Evolutionary conservation across 1,140 invertebrate genomes (phyloP), one percentile per base, ranked within the genome.

Genomic region (Pseudobourletiella spinata): DNA sequence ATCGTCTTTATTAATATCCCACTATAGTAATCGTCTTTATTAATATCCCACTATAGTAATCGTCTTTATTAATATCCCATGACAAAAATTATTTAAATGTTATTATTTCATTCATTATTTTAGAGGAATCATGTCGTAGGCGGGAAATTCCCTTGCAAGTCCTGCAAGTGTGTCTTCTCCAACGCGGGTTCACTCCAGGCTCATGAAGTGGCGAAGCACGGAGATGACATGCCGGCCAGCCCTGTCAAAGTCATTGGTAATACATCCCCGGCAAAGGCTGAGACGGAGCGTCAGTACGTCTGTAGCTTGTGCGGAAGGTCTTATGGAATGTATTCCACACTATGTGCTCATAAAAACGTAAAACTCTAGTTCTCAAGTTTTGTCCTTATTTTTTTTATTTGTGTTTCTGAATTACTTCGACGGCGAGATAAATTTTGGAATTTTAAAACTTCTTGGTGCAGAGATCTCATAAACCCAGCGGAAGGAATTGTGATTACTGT

Each of bases 81-180:
- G n/a, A n/a, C n/a, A n/a, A n/a, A n/a, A n/a, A n/a, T n/a, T n/a
- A n/a, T n/a, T n/a, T n/a, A n/a, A n/a, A n/a, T n/a, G n/a, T n/a
- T n/a, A 11, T 39, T 39, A 39, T 39, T 39, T 39, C 8, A 39
- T 39, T n/a, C 8, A 39, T 39, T 39, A 39, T 39, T 39, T n/a
- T 39, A 32, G 29, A 29, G 29, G 39, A 32, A 55, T 55, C 52
- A 55, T 55, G 52, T 55, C 14, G 16, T 39, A n/a, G 28, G 52
- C 20, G 29, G 29, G 6, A 28, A 25, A 30, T 54, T 54, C 20
- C 50, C 50, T 18, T 55, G 52, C 22, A 3, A 3, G 3, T 39
- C 2, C 8, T 55, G 52, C 25, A 55, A 55, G 26, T 55, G 52
- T 39, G 52, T 55, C n/a, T 55, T 11, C 30, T 11, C 11, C 6